Percentiles rank a stretch among this genome's conserved stretches.
These are phyloP conservation scores for Labrus mixtus DNA, from an alignment of 2,113 vertebrate genomes.

Conservation along the genomic window DNA sequence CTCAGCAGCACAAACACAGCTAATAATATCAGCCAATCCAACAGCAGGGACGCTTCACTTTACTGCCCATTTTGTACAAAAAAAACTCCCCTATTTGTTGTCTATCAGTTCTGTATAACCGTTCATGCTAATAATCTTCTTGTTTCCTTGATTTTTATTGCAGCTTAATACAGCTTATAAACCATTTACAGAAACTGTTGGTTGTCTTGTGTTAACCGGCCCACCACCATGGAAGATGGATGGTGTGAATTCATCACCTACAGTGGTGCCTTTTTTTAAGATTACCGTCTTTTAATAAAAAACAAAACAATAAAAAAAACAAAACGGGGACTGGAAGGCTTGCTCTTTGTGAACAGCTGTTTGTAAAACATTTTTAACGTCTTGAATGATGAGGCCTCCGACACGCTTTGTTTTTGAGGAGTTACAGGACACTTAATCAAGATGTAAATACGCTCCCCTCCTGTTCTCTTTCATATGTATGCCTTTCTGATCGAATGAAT, in stretches of 20 bases:
- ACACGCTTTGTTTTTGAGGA: slow-evolving; percentile 69
- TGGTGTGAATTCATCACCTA: slow-evolving; percentile 67
- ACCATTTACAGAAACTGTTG: slow-evolving; percentile 58
- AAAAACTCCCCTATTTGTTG: slow-evolving; percentile 27
- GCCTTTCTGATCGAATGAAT: slow-evolving; percentile 71
- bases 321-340: slow-evolving; percentile 47
- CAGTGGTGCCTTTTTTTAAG: slow-evolving; percentile 78
- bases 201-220: slow-evolving; percentile 64
- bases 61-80: slow-evolving; percentile 65
- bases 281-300: slow-evolving; percentile 69
- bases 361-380: slow-evolving; percentile 73
- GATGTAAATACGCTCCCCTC: slow-evolving; percentile 74
- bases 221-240: slow-evolving; percentile 57
- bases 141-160: slow-evolving; percentile 62
- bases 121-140: slow-evolving; percentile 51
- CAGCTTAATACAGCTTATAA: slow-evolving; percentile 56
- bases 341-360: slow-evolving; percentile 66
- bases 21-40: slow-evolving; percentile 43
- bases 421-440: slow-evolving; percentile 60
- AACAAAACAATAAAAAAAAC: slow-evolving; percentile 24
- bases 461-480: slow-evolving; percentile 70
- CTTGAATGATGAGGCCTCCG: slow-evolving; percentile 66
- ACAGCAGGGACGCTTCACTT: slow-evolving; percentile 64
- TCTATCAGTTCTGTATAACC: slow-evolving; percentile 50
- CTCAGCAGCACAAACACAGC: slow-evolving; percentile 50